Conservation (phyloP, 2,797 vertebrate genomes). For the Hephaestus fuliginosus region DNA sequence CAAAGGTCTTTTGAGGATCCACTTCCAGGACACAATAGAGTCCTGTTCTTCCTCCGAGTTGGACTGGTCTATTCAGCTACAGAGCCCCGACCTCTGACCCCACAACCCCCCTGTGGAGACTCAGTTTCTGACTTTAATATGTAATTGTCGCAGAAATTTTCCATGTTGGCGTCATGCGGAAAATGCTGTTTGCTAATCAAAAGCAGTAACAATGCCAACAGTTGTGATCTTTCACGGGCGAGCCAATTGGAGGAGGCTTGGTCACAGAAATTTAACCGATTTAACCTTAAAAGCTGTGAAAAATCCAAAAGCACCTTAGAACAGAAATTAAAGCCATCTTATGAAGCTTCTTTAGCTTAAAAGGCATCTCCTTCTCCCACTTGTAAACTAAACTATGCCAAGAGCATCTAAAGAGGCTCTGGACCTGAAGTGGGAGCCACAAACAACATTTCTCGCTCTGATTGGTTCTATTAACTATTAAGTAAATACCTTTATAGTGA, state of each 20-base stretch:
- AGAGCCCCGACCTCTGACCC: constrained; percentile 54
- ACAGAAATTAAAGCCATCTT: constrained; percentile 2
- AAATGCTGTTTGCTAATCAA: constrained; percentile 24
- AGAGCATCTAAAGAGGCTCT: not conserved
- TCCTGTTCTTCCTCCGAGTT: constrained; percentile 55
- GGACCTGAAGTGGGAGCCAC: not conserved
- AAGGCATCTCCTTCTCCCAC: not conserved
- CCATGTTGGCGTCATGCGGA: constrained; percentile 3
- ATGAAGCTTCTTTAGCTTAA: not conserved
- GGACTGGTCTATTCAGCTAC: constrained; percentile 61
- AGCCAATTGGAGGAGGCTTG: not conserved
- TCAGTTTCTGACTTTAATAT: constrained; percentile 23
- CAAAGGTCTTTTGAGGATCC: constrained; percentile 78
- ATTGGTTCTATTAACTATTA: not conserved
- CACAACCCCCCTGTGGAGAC: constrained; percentile 31
- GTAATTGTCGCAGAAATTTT: constrained; percentile 22
- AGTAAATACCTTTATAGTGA: too few relatives aligned
- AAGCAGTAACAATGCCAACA: not conserved
- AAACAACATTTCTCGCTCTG: not conserved
- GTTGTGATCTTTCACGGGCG: not conserved
- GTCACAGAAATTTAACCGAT: not conserved
- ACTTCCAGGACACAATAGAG: constrained; percentile 79
- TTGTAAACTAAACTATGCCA: not conserved
- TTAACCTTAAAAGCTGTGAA: not conserved
- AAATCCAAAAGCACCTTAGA: not conserved